Base-by-base conservation (phyloP, 2,113 vertebrate genomes). In the Pteruthius melanotis region DNA sequence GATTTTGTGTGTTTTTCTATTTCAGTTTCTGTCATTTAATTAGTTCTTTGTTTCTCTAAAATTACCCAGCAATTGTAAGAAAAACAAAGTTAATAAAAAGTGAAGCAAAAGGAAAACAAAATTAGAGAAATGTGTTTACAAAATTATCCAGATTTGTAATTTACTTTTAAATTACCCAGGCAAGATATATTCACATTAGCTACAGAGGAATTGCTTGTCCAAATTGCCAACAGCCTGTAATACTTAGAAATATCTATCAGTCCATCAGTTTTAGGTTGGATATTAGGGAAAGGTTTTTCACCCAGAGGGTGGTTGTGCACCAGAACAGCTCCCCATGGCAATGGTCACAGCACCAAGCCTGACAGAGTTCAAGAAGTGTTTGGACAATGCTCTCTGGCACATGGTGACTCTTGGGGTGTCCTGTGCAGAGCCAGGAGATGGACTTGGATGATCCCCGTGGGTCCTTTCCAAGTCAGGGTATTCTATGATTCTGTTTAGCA, bases 311-410 rank as follows among this genome's bases (percentile, higher is more conserved):
- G 16, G 3, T 0, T 59, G 77, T 3, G 33, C 15, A 9, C 15
- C 45, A 33, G 24, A 61, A 7, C 5, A 40, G 37, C 20, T 75
- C 20, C 24, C 11, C 39, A 13, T 16, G 30, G 30, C 6, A 45
- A 11, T 26, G 28, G 20, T 31, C 69, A 60, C 28, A 60, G 19
- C 23, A 45, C 16, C 22, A 75, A 63, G 11, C 13, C 45, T 22
- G 28, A 18, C 9, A 18, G 69, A 52, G n/a, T 4, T 68, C 39
- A 53, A 39, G 37, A 37, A 2, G 1, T 0, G 0, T 68, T 75
- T 53, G 28, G 10, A 24, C 23, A 44, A 11, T 21, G 7, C 10
- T 9, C 12, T 66, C 19, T 24, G 33, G 11, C 13, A 14, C 37
- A 17, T 1, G 23, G 5, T 20, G 44, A 39, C 33, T 9, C n/a